A percentile compares a stretch with the other conserved stretches of the same genome.
These are phyloP conservation scores for Porites rus DNA, from an alignment of 92 coral and sea anemone species.

Conservation along the genomic window DNA sequence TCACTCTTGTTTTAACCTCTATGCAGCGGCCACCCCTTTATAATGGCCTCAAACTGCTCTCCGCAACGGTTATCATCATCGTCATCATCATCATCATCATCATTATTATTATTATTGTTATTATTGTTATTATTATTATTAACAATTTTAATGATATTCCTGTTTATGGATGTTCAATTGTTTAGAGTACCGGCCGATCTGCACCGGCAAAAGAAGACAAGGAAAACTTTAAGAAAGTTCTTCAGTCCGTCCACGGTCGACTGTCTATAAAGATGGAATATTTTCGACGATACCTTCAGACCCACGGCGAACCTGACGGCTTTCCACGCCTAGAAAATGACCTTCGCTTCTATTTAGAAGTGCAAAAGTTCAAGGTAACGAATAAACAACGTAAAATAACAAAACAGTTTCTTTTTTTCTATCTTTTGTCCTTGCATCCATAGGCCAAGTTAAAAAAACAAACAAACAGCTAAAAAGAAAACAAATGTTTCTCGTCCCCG, in stretches of 20 bases:
- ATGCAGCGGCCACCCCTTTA: too few species aligned
- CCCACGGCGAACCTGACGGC: constrained; percentile 92
- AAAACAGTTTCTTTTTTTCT: too few species aligned
- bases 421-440: too few species aligned
- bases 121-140: too few species aligned
- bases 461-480: too few species aligned
- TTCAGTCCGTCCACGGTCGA: constrained; percentile 89
- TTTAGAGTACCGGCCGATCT: constrained; percentile 88
- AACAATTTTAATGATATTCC: neutral
- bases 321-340: constrained; percentile 92
- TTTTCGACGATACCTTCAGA: constrained; percentile 89
- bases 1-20: too few species aligned
- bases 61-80: too few species aligned
- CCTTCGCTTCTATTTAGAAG: constrained; percentile 90
- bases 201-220: constrained; percentile 90
- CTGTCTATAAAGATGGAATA: constrained; percentile 86
- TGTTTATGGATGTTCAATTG: neutral
- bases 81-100: too few species aligned
- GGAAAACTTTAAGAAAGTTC: constrained; percentile 80
- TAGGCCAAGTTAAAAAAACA: too few species aligned
- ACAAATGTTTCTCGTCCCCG: too few species aligned
- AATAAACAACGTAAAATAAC: neutral
- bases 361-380: constrained; percentile 94
- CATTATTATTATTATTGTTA: too few species aligned
- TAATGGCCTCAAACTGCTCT: too few species aligned